A percentile compares a stretch with the other conserved stretches of the same genome.
Conservation (phyloP, 1,140 invertebrate species). For the Pseudomyrmex pallidus region DNA sequence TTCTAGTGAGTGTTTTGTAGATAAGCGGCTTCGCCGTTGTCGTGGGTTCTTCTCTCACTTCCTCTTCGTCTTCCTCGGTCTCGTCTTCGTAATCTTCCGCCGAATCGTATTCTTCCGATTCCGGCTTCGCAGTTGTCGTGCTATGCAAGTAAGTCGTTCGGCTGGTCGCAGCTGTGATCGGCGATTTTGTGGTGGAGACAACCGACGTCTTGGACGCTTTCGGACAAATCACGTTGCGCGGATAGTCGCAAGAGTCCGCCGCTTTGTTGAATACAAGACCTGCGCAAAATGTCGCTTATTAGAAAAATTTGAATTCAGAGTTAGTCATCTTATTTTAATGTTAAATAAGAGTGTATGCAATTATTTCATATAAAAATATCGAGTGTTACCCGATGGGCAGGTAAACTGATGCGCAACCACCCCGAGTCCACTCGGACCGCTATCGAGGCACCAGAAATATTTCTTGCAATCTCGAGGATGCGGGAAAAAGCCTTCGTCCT, state of each 20-base stretch:
- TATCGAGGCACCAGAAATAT: constrained; percentile 97
- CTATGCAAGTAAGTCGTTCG: constrained; percentile 82
- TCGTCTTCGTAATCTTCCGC: constrained; percentile 86
- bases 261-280: constrained; percentile 95
- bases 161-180: constrained; percentile 84
- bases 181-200: constrained; percentile 83
- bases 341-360: too few species aligned
- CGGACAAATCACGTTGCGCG: constrained; percentile 93
- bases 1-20: constrained; percentile 83
- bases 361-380: too few species aligned
- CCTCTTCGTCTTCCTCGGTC: constrained; percentile 75
- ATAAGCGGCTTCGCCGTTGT: constrained; percentile 78
- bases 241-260: constrained; percentile 96
- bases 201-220: constrained; percentile 83
- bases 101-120: constrained; percentile 87
- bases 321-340: too few species aligned
- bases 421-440: constrained; percentile 94
- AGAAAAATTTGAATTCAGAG: neutral
- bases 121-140: constrained; percentile 84
- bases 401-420: constrained; percentile 97
- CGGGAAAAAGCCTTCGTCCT: constrained; percentile 97
- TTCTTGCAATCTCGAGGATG: constrained; percentile 97
- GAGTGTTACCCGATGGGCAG: constrained; percentile 91
- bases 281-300: constrained; percentile 70
- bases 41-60: constrained; percentile 77